Percentiles rank a stretch among this genome's conserved stretches.
Conservation (phyloP, 2,113 vertebrate genomes). For the Clarias macrocephalus region DNA sequence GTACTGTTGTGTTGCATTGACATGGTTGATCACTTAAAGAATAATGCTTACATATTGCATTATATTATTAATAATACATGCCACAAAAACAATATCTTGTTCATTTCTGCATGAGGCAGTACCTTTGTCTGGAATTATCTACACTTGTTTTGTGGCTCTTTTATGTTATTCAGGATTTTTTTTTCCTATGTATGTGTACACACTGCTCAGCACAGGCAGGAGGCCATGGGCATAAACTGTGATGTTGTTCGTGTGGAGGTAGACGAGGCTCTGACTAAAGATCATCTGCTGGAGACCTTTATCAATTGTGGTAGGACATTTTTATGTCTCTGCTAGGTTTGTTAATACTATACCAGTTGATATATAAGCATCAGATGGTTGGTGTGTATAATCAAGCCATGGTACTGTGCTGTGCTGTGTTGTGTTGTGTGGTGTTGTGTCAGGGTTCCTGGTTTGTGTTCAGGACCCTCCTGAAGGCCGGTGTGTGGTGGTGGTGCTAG, state of each 20-base stretch:
- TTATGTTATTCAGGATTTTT: background rate
- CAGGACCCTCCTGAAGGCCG: slow-evolving; percentile 67
- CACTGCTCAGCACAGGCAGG: slow-evolving; percentile 80
- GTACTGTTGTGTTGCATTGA: background rate
- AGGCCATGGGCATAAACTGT: slow-evolving; percentile 79
- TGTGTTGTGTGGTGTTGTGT: background rate
- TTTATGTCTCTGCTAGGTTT: background rate
- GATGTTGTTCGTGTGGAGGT: slow-evolving; percentile 86
- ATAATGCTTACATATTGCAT: background rate
- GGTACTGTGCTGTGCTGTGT: background rate
- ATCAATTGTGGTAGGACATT: slow-evolving; percentile 81
- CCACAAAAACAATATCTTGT: background rate
- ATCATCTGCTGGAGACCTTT: slow-evolving; percentile 88
- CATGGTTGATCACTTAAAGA: background rate
- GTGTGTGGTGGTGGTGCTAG: slow-evolving; percentile 83
- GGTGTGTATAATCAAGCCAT: background rate
- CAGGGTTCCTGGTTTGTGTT: slow-evolving; percentile 86
- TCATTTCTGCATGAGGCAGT: background rate
- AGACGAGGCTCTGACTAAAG: slow-evolving; percentile 83
- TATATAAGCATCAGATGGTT: background rate
- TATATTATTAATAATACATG: background rate
- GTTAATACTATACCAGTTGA: background rate
- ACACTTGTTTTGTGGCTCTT: background rate
- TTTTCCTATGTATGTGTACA: slow-evolving; percentile 26
- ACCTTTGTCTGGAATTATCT: background rate